Evolutionary conservation across 2,888 invertebrate species (phyloP).

Genomic region (Osmoderma eremita): DNA sequence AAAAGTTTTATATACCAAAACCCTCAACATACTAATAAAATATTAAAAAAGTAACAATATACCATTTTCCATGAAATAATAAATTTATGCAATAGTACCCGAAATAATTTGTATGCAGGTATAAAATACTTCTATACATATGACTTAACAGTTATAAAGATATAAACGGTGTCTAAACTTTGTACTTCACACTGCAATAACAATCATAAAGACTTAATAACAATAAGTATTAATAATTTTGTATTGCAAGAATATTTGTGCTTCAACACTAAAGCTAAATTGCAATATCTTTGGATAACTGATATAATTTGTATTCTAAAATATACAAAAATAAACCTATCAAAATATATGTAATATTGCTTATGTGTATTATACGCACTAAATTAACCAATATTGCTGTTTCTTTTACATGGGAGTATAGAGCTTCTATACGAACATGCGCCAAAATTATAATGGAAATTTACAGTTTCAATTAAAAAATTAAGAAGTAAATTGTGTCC

Average conservation of each 20-base stretch:
- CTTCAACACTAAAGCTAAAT: constrained; percentile 21
- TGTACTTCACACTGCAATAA: constrained; percentile 25
- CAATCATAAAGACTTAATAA: constrained; percentile 11
- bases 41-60: constrained; percentile 40
- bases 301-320: constrained; percentile 16
- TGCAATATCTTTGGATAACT: constrained; percentile 33
- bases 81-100: constrained; percentile 5
- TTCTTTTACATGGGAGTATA: no score
- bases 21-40: constrained; percentile 41
- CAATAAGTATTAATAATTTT: constrained; percentile 1
- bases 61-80: constrained; percentile 32
- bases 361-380: constrained; percentile 2
- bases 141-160: constrained; percentile 15
- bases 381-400: neutral
- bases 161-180: constrained; percentile 22
- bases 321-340: constrained; percentile 1
- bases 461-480: no score
- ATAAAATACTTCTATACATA: neutral
- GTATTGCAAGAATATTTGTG: constrained; percentile 22
- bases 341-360: no score
- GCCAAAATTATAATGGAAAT: no score
- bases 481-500: no score
- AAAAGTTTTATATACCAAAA: constrained; percentile 41
- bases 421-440: no score
- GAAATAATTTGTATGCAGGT: constrained; percentile 8